A percentile compares a stretch with the other conserved stretches of the same genome.
Conservation (phyloP, 1,140 invertebrate genomes). For the Zaprionus inermis region DNA sequence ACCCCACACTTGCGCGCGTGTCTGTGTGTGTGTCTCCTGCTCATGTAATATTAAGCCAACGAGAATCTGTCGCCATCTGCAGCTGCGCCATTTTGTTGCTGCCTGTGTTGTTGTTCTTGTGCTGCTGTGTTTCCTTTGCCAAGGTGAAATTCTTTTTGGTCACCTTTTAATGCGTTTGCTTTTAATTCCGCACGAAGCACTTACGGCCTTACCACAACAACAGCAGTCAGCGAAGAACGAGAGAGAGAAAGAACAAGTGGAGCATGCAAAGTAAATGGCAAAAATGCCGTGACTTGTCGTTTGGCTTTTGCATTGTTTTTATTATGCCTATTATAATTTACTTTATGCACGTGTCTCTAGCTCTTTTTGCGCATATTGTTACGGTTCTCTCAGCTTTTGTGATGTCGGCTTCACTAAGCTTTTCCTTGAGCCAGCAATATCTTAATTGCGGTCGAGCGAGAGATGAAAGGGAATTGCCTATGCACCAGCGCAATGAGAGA, state of each 20-base stretch:
- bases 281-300: constrained; percentile 71
- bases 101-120: constrained; percentile 14
- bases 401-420: constrained; percentile 34
- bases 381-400: constrained; percentile 48
- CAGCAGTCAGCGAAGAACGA: constrained; percentile 9
- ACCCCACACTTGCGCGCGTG: constrained; percentile 1
- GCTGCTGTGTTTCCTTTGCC: constrained; percentile 51
- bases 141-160: constrained; percentile 81
- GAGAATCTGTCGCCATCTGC: constrained; percentile 59
- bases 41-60: constrained; percentile 80
- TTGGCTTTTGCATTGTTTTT: constrained; percentile 66
- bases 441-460: constrained; percentile 63
- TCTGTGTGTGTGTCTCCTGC: constrained; percentile 23
- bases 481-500: not conserved
- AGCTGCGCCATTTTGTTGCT: constrained; percentile 71
- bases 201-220: constrained; percentile 62
- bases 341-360: constrained; percentile 69
- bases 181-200: constrained; percentile 78
- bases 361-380: constrained; percentile 26
- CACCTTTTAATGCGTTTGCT: constrained; percentile 82
- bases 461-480: constrained; percentile 23
- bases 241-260: not conserved
- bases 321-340: constrained; percentile 82
- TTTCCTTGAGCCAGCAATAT: constrained; percentile 55
- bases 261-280: constrained; percentile 40